Conservation (phyloP, 2,113 vertebrate genomes). For the Paraplagusia blochii region DNA sequence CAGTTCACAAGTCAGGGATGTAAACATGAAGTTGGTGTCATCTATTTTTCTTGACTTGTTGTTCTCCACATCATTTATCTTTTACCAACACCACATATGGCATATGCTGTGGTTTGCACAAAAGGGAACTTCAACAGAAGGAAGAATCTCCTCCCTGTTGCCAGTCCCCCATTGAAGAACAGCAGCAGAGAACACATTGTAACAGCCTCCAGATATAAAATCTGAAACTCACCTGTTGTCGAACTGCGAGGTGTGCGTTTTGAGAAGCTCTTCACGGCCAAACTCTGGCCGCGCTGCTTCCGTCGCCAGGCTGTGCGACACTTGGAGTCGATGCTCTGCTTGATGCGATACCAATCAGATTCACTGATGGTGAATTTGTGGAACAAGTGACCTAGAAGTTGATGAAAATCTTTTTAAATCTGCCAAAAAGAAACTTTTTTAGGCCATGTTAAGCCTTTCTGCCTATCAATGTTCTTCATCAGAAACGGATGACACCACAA, state of each 20-base stretch:
- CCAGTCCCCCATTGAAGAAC: neutral
- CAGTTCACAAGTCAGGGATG: neutral
- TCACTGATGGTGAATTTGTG: constrained; percentile 94
- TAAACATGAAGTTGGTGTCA: constrained; percentile 4
- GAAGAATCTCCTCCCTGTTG: neutral
- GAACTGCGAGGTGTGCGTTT: constrained; percentile 83
- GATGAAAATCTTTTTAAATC: neutral
- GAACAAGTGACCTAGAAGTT: constrained; percentile 87
- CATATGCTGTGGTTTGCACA: neutral
- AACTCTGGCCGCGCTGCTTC: constrained; percentile 94
- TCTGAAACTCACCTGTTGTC: constrained; percentile 50
- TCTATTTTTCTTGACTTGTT: constrained; percentile 1
- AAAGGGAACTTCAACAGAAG: too few relatives aligned
- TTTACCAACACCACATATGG: neutral
- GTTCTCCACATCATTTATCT: neutral
- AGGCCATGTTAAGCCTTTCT: too few relatives aligned
- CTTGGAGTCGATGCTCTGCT: constrained; percentile 98
- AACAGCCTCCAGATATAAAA: neutral
- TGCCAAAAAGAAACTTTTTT: too few relatives aligned
- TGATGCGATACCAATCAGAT: constrained; percentile 98
- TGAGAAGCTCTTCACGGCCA: constrained; percentile 97
- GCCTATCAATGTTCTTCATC: too few relatives aligned
- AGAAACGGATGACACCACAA: neutral
- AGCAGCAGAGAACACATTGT: neutral
- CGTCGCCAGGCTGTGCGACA: constrained; percentile 96